Evolutionary conservation across 2,113 vertebrate species (phyloP), one percentile per base, ranked within the genome.

Genomic region (Redunca redunca): DNA sequence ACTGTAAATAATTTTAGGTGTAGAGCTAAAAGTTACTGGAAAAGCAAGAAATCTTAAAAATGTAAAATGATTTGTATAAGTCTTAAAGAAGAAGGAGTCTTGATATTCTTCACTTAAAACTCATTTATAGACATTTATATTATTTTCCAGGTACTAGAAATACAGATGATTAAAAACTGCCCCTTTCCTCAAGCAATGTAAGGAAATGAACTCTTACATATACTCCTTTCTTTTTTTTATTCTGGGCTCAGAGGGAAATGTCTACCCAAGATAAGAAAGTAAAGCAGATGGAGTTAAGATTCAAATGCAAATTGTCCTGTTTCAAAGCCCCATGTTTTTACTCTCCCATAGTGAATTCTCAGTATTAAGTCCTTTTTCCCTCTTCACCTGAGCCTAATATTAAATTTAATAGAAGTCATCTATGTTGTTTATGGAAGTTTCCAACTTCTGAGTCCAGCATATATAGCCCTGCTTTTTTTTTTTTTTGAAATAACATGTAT

Each of bases 231-330:
- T 96, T 78, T 43, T 77, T 64, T 90, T 71, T 40, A 80, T 81
- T 16, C 43, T 84, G 85, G 26, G 6, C 26, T 85, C 86, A 80
- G 19, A 88, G 17, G 8, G 92, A 60, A 48, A 57, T 36, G 36
- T 80, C 94, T 57, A 67, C 17, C 58, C 62, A 82, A 88, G 60
- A 94, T n/a, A 71, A 87, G 23, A 67, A 74, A 95, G 60, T 86
- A 64, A 93, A 94, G 84, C 53, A 40, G 71, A 67, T 88, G 74
- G 83, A 94, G 53, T 93, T 87, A 64, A 90, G 82, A 97, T 88
- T 95, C 90, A 95, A 93, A 80, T 93, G 81, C 81, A 93, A 57
- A 96, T 94, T 90, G n/a, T 53, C n/a, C 28, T 26, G 50, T 67
- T 94, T 33, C 53, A 50, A 55, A 78, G 33, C 21, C 28, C 4